A percentile compares a stretch with the other conserved stretches of the same genome.
Evolutionary conservation across 2,797 vertebrate species (phyloP).

Genomic region (Otolemur crassicaudatus): DNA sequence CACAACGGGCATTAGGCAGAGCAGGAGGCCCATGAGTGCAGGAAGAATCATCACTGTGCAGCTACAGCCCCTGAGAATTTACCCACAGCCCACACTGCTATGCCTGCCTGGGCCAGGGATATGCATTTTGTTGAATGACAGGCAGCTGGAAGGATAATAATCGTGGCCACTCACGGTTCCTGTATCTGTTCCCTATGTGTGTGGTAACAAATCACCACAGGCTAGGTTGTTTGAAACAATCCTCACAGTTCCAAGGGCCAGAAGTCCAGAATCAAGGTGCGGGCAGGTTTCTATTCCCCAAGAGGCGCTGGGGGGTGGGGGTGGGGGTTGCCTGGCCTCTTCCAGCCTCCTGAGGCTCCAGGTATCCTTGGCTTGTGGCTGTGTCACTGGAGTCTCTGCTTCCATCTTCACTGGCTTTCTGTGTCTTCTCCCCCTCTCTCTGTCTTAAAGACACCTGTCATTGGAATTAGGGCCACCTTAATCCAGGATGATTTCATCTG

Average conservation of each 20-base stretch:
- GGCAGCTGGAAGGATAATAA: too few species aligned
- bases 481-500: not conserved
- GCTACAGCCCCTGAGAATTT: fast-evolving
- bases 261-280: not conserved
- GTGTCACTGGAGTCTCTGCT: not conserved
- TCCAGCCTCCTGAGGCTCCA: not conserved
- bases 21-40: not conserved
- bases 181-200: not conserved
- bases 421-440: not conserved
- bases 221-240: too few species aligned
- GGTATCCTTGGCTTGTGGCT: not conserved
- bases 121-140: not conserved
- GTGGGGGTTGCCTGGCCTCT: not conserved
- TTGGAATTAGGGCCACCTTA: not conserved
- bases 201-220: fast-evolving
- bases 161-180: fast-evolving
- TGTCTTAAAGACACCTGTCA: not conserved
- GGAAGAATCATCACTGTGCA: fast-evolving
- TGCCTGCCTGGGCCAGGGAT: fast-evolving
- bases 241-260: too few species aligned
- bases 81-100: fast-evolving
- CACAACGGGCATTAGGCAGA: not conserved
- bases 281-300: fast-evolving
- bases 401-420: not conserved
- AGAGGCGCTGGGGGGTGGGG: fast-evolving